Base-by-base conservation (phyloP, 2,797 vertebrate species). In the Lophotriccus pileatus region DNA sequence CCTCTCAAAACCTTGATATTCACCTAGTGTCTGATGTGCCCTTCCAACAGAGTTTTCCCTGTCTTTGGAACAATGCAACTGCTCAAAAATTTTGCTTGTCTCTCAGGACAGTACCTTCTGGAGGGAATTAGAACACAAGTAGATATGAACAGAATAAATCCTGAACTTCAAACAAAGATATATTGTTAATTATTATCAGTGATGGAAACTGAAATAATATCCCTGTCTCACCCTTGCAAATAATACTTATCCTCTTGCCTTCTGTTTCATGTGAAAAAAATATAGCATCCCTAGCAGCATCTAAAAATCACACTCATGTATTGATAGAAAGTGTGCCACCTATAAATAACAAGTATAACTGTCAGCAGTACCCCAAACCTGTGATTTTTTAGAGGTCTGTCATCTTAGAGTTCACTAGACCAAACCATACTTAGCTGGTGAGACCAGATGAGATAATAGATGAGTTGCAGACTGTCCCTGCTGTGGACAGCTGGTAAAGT, bases 401-500 rank as follows among this genome's bases (percentile, higher is more conserved):
- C 75, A 59, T 74, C 58, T 84, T n/a, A 60, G 75, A 89, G 76
- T 85, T 87, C 60, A 44, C 34, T 64, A 62, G 41, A 80, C 46
- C 62, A 52, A 81, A 37, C 66, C 58, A 30, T 56, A 62, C 36
- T 78, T 91, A 83, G 67, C n/a, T 58, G 36, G 30, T 77, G 56
- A 92, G 87, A 58, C 41, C 68, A 80, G 60, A 87, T 79, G 86
- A 95, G 75, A 39, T 90, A 89, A 89, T 68, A 50, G 72, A 74
- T 0, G 0, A 81, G 46, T 58, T 92, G 50, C 46, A 87, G 81
- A 10, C 53, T 37, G 14, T 64, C 53, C 81, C 86, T 95, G 81
- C 89, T 93, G 81, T 64, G 72, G 81, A 72, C 68, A 94, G 72
- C 81, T 93, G 69, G 78, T 74, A 75, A 87, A 94, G 56, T 88